Base-by-base conservation (phyloP, 2,113 vertebrate species). In the Todiramphus chloris region DNA sequence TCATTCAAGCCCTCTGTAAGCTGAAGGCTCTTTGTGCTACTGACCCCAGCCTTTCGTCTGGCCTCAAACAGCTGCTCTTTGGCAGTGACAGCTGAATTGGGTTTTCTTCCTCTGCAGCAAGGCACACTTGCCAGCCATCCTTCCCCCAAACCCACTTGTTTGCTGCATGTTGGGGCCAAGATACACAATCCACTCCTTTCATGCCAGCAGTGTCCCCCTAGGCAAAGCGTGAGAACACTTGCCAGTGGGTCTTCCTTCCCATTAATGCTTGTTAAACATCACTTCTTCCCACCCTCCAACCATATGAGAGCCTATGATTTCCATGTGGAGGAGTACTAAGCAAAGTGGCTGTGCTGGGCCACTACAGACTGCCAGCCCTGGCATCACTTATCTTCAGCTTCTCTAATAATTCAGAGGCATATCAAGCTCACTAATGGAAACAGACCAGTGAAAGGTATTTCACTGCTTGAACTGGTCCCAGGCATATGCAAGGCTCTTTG, bases 61-160 rank as follows among this genome's bases (percentile, higher is more conserved):
- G 80, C 48, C 39, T 84, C 63, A 66, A 84, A 46, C 94, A 96
- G 94, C 92, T 93, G 93, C 94, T 89, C 31, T 68, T 87, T 69
- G 76, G 72, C 73, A 86, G 76, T 66, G 92, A 89, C 77, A 96
- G 83, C 95, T 95, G 96, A 95, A 92, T 62, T 78, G 64, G 72
- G 72, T 87, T 84, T 91, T 92, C 66, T 81, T 37, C 44, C 66
- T 95, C 91, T 59, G 48, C 83, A 93, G 83, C 48, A 83, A 44
- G 30, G 67, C 90, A 83, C 62, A 41, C 86, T 96, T 89, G 88
- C 93, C 88, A 90, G 76, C 51, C 92, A 84, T 82, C 88, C 86
- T 77, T 78, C 53, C 51, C 66, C 58, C 50, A 91, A 60, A 87
- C 24, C 35, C 50, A 55, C 85, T 90, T 81, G 68, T 77, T 48